Conservation (phyloP, 2,888 invertebrate genomes). For the Encarsia formosa region DNA sequence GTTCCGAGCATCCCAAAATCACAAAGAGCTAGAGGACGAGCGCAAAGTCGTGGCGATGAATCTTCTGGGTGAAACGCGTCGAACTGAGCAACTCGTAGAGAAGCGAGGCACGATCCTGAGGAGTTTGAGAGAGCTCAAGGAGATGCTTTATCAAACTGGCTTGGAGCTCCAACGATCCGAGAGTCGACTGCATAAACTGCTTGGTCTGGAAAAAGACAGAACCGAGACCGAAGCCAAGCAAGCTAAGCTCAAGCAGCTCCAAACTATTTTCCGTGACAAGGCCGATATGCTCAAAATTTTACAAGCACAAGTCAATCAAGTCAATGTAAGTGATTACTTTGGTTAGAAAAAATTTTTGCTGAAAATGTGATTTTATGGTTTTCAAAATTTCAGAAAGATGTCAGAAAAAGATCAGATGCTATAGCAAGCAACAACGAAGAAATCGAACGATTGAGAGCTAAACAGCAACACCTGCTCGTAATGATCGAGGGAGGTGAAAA, state of each 20-base stretch:
- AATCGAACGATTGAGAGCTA: conserved; percentile 50
- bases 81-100: conserved; percentile 32
- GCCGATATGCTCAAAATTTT: conserved; percentile 50
- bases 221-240: conserved; percentile 49
- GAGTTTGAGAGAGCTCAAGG: conserved; percentile 35
- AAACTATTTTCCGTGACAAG: conserved; percentile 49
- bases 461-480: conserved; percentile 57
- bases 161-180: conserved; percentile 41
- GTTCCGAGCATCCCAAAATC: conserved; percentile 30
- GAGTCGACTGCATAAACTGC: conserved; percentile 38
- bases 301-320: conserved; percentile 54
- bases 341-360: background rate
- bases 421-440: conserved; percentile 53
- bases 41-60: conserved; percentile 35
- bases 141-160: conserved; percentile 36
- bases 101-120: conserved; percentile 35
- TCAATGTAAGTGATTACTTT: conserved; percentile 50
- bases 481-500: conserved; percentile 60
- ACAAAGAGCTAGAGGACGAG: conserved; percentile 37
- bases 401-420: conserved; percentile 53
- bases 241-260: conserved; percentile 51
- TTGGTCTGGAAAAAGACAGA: conserved; percentile 40
- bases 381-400: conserved; percentile 49
- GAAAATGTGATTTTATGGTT: background rate
- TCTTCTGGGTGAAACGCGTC: conserved; percentile 35